Conservation (phyloP, 2,113 vertebrate species). For the Todiramphus chloris region DNA sequence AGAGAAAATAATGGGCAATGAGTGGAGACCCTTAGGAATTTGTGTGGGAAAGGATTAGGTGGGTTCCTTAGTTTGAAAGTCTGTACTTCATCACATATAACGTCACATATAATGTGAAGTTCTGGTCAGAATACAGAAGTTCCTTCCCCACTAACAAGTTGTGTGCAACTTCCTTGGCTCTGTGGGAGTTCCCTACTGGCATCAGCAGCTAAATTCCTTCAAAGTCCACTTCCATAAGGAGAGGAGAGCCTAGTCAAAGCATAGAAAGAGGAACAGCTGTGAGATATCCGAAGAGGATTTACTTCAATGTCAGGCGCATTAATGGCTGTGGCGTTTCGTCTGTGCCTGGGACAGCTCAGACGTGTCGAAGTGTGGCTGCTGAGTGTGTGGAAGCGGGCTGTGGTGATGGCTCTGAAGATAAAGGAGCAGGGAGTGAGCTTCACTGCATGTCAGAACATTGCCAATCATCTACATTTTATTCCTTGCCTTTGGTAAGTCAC, state of each 20-base stretch:
- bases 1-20: not conserved
- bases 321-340: not conserved
- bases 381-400: not conserved
- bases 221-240: not conserved
- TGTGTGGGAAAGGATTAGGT: not conserved
- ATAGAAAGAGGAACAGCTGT: slow-evolving; percentile 3
- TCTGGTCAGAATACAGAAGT: not conserved
- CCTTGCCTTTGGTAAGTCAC: not conserved
- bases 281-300: not conserved
- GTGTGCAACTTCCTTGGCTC: not conserved
- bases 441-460: not conserved
- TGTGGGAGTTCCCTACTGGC: slow-evolving; percentile 20
- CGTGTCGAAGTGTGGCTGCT: not conserved
- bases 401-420: not conserved
- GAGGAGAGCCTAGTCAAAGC: not conserved
- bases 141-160: not conserved
- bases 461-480: not conserved
- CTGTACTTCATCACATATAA: not conserved
- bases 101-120: not conserved
- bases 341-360: slow-evolving; percentile 3
- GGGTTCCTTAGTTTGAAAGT: not conserved
- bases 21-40: not conserved
- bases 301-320: not conserved
- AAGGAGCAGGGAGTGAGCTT: not conserved
- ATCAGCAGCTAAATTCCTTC: slow-evolving; percentile 38